Evolutionary conservation across 2,888 invertebrate genomes (phyloP).

Genomic region (Chaitophorus viminalis): DNA sequence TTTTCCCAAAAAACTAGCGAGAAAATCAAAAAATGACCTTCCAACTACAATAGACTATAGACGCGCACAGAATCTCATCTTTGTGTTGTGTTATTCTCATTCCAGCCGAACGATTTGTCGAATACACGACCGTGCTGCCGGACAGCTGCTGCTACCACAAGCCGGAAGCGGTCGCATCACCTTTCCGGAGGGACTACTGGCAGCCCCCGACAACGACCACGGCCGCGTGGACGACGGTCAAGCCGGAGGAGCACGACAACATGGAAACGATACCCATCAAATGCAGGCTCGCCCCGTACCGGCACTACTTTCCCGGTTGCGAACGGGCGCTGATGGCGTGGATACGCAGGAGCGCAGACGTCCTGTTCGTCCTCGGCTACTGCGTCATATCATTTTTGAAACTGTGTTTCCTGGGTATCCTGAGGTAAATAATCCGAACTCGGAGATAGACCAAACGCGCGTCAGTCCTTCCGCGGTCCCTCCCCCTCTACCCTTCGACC

Average conservation of each 20-base stretch:
- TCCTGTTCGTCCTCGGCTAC: constrained; percentile 83
- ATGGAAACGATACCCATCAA: constrained; percentile 62
- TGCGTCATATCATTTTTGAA: constrained; percentile 90
- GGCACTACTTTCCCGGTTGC: constrained; percentile 72
- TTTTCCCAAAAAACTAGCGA: too few relatives aligned
- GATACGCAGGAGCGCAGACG: constrained; percentile 82
- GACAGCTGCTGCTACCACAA: constrained; percentile 57
- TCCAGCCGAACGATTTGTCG: constrained; percentile 31
- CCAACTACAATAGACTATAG: too few relatives aligned
- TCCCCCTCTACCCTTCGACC: too few relatives aligned
- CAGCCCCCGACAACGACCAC: constrained; percentile 64
- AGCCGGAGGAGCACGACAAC: constrained; percentile 60
- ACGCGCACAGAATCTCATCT: too few relatives aligned
- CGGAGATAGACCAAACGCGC: too few relatives aligned
- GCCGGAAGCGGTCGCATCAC: constrained; percentile 42
- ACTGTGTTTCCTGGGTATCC: constrained; percentile 86
- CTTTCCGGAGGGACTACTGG: constrained; percentile 63
- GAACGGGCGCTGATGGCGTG: constrained; percentile 79
- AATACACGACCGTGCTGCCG: constrained; percentile 48
- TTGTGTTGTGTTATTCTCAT: neutral
- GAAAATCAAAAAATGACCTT: too few relatives aligned
- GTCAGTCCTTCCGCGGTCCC: too few relatives aligned
- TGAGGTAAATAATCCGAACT: constrained; percentile 69
- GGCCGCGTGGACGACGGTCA: constrained; percentile 62
- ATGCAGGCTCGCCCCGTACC: constrained; percentile 56